Percentiles rank a stretch among this genome's conserved stretches.
Evolutionary conservation across 2,113 vertebrate species (phyloP).

Genomic region (Acrocephalus arundinaceus): DNA sequence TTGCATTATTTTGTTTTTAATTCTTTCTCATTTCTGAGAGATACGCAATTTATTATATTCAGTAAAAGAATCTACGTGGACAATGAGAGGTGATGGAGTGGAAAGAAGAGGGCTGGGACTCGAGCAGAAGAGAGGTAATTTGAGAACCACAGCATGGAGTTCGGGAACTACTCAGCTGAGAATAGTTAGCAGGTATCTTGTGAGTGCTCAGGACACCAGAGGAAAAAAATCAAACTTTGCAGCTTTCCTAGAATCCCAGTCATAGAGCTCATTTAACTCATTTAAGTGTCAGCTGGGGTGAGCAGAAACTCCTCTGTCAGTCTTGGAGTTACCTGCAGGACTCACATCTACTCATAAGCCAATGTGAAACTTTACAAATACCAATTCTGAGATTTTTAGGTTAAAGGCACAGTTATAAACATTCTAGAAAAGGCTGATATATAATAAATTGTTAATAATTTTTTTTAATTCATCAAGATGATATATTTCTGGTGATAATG

Average conservation of each 20-base stretch:
- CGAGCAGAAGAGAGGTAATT: not conserved
- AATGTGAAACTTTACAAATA: not conserved
- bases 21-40: not conserved
- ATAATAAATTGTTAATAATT: not conserved
- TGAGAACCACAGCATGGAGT: not conserved
- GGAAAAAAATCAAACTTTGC: not conserved
- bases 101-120: not conserved
- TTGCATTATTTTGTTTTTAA: not conserved
- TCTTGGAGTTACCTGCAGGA: not conserved
- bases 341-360: not conserved
- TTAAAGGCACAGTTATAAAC: not conserved
- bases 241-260: not conserved
- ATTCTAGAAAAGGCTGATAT: not conserved
- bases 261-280: not conserved
- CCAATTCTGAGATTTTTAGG: accelerated
- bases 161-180: not conserved
- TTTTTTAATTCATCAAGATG: not conserved
- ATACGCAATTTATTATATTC: not conserved
- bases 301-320: not conserved
- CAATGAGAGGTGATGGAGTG: not conserved
- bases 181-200: not conserved
- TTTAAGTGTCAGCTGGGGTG: not conserved
- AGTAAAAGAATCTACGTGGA: not conserved
- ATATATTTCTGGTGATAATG: not conserved
- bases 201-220: not conserved